Conservation (phyloP, 2,888 invertebrate genomes). For the Himalopsyche tibetana region DNA sequence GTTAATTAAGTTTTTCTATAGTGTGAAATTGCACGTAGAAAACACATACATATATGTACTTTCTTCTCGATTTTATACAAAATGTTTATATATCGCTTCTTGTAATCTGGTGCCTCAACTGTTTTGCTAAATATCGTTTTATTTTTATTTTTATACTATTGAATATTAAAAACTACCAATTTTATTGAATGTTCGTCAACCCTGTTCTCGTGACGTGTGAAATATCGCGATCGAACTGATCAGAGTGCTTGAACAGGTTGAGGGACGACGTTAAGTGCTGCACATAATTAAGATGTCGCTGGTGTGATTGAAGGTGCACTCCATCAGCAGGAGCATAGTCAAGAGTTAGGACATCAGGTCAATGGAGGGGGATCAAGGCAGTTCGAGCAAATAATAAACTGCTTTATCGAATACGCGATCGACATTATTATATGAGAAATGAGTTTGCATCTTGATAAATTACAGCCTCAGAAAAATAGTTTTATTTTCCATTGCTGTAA, state of each 20-base stretch:
- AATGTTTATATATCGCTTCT: no score
- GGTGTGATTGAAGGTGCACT: slow-evolving; percentile 17
- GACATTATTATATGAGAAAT: background rate
- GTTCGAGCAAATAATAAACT: background rate
- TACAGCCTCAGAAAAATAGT: no score
- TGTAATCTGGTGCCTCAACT: no score
- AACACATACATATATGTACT: no score
- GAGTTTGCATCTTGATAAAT: background rate
- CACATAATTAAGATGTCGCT: slow-evolving; percentile 16
- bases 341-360: background rate
- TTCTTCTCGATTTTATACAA: no score
- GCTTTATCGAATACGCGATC: background rate
- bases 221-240: slow-evolving; percentile 10
- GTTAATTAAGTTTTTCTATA: no score
- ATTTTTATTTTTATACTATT: no score
- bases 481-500: no score
- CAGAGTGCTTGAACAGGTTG: background rate
- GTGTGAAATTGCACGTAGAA: no score
- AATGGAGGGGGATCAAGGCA: background rate
- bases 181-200: background rate
- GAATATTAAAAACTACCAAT: no score
- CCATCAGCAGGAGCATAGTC: background rate
- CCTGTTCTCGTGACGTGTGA: background rate
- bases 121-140: no score
- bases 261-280: slow-evolving; percentile 13